Percentiles rank a stretch among this genome's conserved stretches.
These are phyloP conservation scores for Campopleginae sp. DNA, from an alignment of 2,888 invertebrate genomes.

Conservation along the genomic window DNA sequence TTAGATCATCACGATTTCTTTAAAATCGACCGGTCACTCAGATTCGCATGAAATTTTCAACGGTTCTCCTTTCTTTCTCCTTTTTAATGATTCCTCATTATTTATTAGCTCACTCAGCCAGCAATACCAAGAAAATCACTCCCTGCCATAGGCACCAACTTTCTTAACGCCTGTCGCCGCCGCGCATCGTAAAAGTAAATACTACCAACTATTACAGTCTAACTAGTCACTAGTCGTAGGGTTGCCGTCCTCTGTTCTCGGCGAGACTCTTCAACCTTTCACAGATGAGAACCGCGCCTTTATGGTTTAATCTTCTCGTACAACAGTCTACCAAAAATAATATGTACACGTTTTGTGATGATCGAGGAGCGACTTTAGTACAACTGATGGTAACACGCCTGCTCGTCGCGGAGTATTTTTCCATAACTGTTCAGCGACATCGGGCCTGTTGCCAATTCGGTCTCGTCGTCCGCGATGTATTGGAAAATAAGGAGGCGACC, in stretches of 20 bases:
- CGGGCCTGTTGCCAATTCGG: slow-evolving; percentile 22
- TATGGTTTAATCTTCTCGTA: slow-evolving; percentile 41
- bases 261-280: slow-evolving; percentile 63
- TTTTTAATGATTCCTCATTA: background rate
- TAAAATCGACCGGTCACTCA: background rate
- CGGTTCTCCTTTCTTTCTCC: background rate
- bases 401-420: slow-evolving; percentile 24
- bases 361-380: slow-evolving; percentile 30
- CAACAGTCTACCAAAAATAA: slow-evolving; percentile 34
- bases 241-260: slow-evolving; percentile 65
- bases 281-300: slow-evolving; percentile 64
- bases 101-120: slow-evolving; percentile 28
- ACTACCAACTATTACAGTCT: slow-evolving; percentile 62
- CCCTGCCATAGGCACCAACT: slow-evolving; percentile 35
- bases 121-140: slow-evolving; percentile 19
- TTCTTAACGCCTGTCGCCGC: slow-evolving; percentile 49
- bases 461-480: slow-evolving; percentile 4
- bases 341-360: slow-evolving; percentile 33
- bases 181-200: slow-evolving; percentile 51
- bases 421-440: slow-evolving; percentile 20
- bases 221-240: slow-evolving; percentile 68
- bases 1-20: background rate
- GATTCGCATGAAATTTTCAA: background rate
- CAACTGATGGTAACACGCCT: slow-evolving; percentile 17
- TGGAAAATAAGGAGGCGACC: slow-evolving; percentile 22